These are phyloP conservation scores for Steatocranus sp. DNA, from an alignment of 2,797 vertebrate genomes.

Conservation along the genomic window DNA sequence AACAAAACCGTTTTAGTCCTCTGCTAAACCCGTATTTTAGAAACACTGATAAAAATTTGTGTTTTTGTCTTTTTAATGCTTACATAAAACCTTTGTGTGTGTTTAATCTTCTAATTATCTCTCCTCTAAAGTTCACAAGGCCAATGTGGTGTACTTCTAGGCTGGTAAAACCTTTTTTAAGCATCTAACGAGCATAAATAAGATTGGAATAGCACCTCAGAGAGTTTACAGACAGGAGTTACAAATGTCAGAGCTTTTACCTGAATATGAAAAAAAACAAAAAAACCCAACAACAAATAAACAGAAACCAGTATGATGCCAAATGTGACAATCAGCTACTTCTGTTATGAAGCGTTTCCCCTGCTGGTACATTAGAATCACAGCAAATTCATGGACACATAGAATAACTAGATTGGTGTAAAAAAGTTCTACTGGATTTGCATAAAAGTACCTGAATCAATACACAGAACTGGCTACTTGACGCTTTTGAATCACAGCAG, in stretches of 20 bases:
- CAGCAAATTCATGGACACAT: constrained; percentile 78
- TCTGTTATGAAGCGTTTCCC: constrained; percentile 69
- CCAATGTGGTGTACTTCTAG: constrained; percentile 82
- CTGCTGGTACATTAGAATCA: constrained; percentile 76
- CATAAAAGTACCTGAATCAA: constrained; percentile 85
- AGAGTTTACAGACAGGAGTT: constrained; percentile 77
- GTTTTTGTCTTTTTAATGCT: constrained; percentile 28
- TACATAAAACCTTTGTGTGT: constrained; percentile 58
- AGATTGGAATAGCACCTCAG: constrained; percentile 76
- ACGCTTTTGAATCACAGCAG: constrained; percentile 79
- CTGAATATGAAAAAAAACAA: constrained; percentile 61
- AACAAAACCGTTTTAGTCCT: constrained; percentile 74
- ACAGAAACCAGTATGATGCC: constrained; percentile 59
- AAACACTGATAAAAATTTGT: constrained; percentile 62
- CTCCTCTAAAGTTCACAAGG: constrained; percentile 78
- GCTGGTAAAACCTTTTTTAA: constrained; percentile 73
- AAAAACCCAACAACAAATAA: constrained; percentile 25
- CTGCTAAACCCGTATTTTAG: constrained; percentile 78
- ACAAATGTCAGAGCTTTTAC: constrained; percentile 70
- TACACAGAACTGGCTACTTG: constrained; percentile 77
- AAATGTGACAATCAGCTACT: constrained; percentile 74
- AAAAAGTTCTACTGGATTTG: constrained; percentile 74
- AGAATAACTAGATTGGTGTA: constrained; percentile 79
- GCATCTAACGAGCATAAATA: constrained; percentile 70
- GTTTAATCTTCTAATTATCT: constrained; percentile 62